Conservation (phyloP, 2,797 vertebrate genomes). For the Chaunax sp. region DNA sequence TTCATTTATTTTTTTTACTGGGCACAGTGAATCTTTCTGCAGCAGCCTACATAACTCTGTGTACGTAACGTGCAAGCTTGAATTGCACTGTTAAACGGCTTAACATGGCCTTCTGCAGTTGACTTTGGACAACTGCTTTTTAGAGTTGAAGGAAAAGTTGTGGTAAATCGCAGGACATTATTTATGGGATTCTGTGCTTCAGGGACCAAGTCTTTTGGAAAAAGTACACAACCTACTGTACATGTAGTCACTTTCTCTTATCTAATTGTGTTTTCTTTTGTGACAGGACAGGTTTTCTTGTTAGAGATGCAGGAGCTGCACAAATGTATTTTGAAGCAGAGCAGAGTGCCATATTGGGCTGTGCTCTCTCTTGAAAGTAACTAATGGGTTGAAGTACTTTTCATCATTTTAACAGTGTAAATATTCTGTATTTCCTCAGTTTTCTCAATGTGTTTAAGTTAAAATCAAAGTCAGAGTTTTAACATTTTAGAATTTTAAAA, state of each 20-base stretch:
- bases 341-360: neutral
- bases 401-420: conserved; percentile 37
- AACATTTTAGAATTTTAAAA: conserved; percentile 12
- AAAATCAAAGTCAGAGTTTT: conserved; percentile 19
- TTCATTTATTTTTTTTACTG: conserved; percentile 2
- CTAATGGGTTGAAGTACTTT: conserved; percentile 9
- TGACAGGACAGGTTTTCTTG: conserved; percentile 20
- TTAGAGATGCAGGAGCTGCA: conserved; percentile 10
- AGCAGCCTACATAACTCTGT: conserved; percentile 18
- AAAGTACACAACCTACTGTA: conserved; percentile 12
- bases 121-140: conserved; percentile 12
- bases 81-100: neutral
- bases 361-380: neutral
- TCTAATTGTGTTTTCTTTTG: conserved; percentile 25
- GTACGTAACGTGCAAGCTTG: conserved; percentile 4
- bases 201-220: conserved; percentile 69
- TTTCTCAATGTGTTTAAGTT: conserved; percentile 31
- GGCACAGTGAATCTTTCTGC: conserved; percentile 23
- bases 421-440: conserved; percentile 30
- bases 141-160: conserved; percentile 1
- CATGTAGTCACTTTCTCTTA: conserved; percentile 19
- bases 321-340: conserved; percentile 6
- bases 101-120: neutral
- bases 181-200: conserved; percentile 36
- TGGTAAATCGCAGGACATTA: neutral